phyloP scores from a whole-genome alignment of 2,888 invertebrate species.

The Platycheirus albimanus region DNA sequence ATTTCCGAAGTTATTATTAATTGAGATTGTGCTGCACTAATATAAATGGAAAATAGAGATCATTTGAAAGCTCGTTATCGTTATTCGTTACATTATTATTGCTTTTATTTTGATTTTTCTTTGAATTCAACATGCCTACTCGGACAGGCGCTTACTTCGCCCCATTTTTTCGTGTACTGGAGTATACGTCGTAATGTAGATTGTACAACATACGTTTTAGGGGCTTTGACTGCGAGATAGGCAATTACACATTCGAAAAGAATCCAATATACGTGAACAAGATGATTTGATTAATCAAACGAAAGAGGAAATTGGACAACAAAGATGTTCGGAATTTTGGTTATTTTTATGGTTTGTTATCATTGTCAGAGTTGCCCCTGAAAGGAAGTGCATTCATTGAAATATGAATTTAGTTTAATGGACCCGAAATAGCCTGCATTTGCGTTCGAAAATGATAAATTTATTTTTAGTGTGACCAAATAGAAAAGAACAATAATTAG shows the following conservation, averaged over 20 bases:
- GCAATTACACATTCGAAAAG: constrained; percentile 42
- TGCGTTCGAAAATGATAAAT: too few species aligned
- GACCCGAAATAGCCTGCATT: background rate
- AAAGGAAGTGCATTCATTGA: constrained; percentile 38
- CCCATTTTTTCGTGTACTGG: background rate
- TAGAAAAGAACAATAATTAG: too few species aligned
- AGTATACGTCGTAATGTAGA: too few species aligned
- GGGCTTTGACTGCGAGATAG: constrained; percentile 13
- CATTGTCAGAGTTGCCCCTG: constrained; percentile 8
- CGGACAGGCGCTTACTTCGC: background rate
- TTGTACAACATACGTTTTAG: background rate
- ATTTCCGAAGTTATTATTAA: constrained; percentile 62
- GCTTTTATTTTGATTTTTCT: background rate
- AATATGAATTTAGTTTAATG: background rate
- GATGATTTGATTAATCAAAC: constrained; percentile 47
- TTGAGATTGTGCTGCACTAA: constrained; percentile 55
- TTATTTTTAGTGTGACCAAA: too few species aligned
- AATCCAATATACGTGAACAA: constrained; percentile 43
- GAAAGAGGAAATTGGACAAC: constrained; percentile 39
- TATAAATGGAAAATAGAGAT: constrained; percentile 16
- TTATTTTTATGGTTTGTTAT: constrained; percentile 31
- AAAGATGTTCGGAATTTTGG: constrained; percentile 26
- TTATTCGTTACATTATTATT: constrained; percentile 11
- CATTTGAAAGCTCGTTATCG: constrained; percentile 20
- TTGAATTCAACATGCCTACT: background rate